Evolutionary conservation across 2,888 invertebrate species (phyloP).

Genomic region (Conchocele bisecta): DNA sequence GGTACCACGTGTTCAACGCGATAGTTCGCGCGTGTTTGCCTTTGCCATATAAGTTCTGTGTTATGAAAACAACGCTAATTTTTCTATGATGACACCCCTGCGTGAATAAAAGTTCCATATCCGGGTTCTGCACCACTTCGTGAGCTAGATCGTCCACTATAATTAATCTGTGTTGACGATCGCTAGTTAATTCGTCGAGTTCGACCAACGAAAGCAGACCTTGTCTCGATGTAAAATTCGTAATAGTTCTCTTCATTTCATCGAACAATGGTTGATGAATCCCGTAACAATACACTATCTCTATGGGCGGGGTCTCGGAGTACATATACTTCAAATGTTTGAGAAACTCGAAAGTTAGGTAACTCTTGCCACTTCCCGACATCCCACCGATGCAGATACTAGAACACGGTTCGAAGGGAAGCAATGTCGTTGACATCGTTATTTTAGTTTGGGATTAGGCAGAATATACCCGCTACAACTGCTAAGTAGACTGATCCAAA

Average conservation of each 20-base stretch:
- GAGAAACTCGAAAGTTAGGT: constrained; percentile 29
- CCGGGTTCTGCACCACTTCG: constrained; percentile 23
- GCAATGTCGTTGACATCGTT: too few species aligned
- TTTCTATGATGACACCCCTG: constrained; percentile 21
- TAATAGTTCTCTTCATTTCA: constrained; percentile 17
- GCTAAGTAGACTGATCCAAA: too few species aligned
- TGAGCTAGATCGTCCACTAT: constrained; percentile 32
- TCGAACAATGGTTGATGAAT: constrained; percentile 31
- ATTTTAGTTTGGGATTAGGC: constrained; percentile 29
- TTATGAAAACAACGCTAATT: background rate
- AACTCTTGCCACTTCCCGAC: too few species aligned
- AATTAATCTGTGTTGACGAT: constrained; percentile 18
- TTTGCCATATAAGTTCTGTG: constrained; percentile 4
- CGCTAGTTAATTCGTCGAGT: constrained; percentile 18
- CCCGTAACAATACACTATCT: constrained; percentile 28
- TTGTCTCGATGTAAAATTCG: constrained; percentile 14
- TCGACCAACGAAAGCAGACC: constrained; percentile 18
- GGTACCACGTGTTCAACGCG: constrained; percentile 8
- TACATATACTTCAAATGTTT: constrained; percentile 21
- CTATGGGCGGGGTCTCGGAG: constrained; percentile 11
- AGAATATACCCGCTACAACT: constrained; percentile 15
- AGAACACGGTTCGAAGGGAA: constrained; percentile 31
- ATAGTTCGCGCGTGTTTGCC: constrained; percentile 22
- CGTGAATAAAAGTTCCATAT: too few species aligned
- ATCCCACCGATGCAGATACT: constrained; percentile 32